Percentiles rank a stretch among this genome's conserved stretches.
These are phyloP conservation scores for Actinostola sp. DNA, from an alignment of 92 coral and sea anemone genomes.

Conservation along the genomic window DNA sequence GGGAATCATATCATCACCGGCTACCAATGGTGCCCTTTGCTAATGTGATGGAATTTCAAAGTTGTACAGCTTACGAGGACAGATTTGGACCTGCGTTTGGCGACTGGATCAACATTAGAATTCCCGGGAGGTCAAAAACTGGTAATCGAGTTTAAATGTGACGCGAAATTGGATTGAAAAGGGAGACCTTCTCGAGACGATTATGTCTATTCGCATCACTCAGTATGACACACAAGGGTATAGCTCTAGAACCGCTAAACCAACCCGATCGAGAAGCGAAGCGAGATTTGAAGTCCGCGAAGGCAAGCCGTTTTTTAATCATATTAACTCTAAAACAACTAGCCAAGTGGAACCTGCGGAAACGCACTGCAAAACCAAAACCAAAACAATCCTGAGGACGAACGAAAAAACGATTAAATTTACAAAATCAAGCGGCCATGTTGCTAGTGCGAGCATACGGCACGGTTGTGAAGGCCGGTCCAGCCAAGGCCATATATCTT, in stretches of 20 bases:
- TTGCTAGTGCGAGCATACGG: conserved; percentile 52
- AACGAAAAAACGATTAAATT: conserved; percentile 69
- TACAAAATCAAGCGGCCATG: conserved; percentile 69
- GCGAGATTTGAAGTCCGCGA: conserved; percentile 62
- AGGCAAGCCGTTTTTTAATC: conserved; percentile 56
- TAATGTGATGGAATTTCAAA: conserved; percentile 72
- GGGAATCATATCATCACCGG: conserved; percentile 23
- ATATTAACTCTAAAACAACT: conserved; percentile 52
- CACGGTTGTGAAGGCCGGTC: conserved; percentile 17
- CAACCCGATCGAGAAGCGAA: conserved; percentile 65
- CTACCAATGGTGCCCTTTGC: conserved; percentile 6
- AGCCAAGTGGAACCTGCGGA: conserved; percentile 91
- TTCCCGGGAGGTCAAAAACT: conserved; percentile 34
- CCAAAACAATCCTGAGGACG: conserved; percentile 63
- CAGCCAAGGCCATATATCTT: conserved; percentile 45
- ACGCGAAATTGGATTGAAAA: conserved; percentile 40
- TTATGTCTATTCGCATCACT: conserved; percentile 76
- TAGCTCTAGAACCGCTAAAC: conserved; percentile 51
- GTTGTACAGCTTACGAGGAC: conserved; percentile 46
- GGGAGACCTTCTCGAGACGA: conserved; percentile 23
- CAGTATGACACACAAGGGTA: conserved; percentile 70
- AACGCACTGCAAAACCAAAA: conserved; percentile 56
- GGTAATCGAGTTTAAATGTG: conserved; percentile 32
- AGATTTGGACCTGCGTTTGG: conserved; percentile 60
- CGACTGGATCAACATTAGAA: conserved; percentile 40